Evolutionary conservation across 1,140 invertebrate genomes (phyloP), one percentile per base, ranked within the genome.

Genomic region (Hypothenemus hampei): DNA sequence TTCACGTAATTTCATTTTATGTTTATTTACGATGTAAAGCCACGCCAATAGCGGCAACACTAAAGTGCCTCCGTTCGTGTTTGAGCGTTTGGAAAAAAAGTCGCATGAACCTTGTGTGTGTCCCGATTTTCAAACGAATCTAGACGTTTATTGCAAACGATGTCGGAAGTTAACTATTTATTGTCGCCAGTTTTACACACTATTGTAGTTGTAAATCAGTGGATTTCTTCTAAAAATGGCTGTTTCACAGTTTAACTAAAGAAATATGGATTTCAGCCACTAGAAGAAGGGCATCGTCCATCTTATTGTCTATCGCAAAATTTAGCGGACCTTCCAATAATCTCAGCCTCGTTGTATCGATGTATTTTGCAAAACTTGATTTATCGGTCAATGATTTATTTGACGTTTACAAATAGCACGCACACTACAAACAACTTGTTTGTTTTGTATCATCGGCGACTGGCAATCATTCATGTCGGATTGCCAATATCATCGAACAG

Each of bases 361-460:
- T 16, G n/a, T 37, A 16, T 37, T 37, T 37, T 37, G 35, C 35
- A 37, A 37, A 11, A 16, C 13, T 37, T 15, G 35, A 37, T 37
- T 37, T 37, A 37, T 37, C 35, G 35, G 35, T 37, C 35, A 37
- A 13, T 37, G 35, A 37, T 37, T 37, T 37, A 37, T 37, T 37
- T 37, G 35, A 37, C 35, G 35, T 37, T 37, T 37, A 37, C 35
- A 37, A 37, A 37, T 37, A 37, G 18, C 35, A 15, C 15, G 15
- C 35, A 16, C 35, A 7, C n/a, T 16, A 16, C 35, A 37, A 37
- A 37, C 35, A 37, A 16, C 35, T 37, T 37, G 35, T 37, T 37
- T 37, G 35, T 16, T n/a, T 37, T 37, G 35, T 15, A 37, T 37
- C 35, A 37, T 16, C 16, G 35, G 18, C n/a, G n/a, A n/a, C n/a